These are phyloP conservation scores for Salticus scenicus DNA, from an alignment of 2,888 invertebrate species.

Conservation along the genomic window DNA sequence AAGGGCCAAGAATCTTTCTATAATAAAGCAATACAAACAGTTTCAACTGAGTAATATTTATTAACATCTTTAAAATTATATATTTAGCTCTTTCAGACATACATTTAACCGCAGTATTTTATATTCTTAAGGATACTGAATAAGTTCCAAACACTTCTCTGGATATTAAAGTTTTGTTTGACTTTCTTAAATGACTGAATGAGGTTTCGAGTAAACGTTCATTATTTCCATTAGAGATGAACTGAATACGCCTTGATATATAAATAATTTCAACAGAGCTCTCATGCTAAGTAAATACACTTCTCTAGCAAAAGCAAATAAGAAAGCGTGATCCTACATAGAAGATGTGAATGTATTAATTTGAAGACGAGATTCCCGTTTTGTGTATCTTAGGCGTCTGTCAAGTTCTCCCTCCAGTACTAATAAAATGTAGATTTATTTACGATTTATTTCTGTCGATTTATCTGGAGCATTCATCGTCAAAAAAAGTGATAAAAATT, in stretches of 20 bases:
- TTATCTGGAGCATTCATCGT: not conserved
- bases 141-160: too few relatives aligned
- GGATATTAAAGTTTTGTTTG: not conserved
- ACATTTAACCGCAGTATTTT: too few relatives aligned
- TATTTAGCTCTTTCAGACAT: too few relatives aligned
- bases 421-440: not conserved
- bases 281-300: not conserved
- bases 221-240: not conserved
- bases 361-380: not conserved
- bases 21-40: too few relatives aligned
- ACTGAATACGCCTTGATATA: not conserved
- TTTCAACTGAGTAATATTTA: too few relatives aligned
- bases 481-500: not conserved
- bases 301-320: not conserved
- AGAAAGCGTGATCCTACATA: not conserved
- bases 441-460: not conserved
- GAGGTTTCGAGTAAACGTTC: not conserved
- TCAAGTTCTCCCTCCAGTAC: not conserved
- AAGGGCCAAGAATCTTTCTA: too few relatives aligned
- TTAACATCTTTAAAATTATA: too few relatives aligned
- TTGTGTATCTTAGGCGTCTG: not conserved
- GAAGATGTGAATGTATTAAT: not conserved
- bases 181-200: not conserved
- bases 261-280: not conserved
- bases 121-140: too few relatives aligned